Evolutionary conservation across 2,888 invertebrate genomes (phyloP).

Genomic region (Ecliptopera silaceata): DNA sequence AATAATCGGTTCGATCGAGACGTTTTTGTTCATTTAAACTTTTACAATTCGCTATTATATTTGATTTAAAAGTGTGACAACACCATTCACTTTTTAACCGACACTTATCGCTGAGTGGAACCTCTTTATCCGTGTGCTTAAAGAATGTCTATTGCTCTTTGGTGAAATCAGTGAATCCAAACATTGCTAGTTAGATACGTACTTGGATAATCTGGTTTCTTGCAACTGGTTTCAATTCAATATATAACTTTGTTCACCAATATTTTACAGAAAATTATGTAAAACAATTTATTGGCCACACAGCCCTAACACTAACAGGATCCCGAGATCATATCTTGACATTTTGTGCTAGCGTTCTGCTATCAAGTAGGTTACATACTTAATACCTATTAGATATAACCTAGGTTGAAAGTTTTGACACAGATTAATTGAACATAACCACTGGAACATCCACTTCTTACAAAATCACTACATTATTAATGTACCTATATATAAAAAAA

Average conservation of each 20-base stretch:
- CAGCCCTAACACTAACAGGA: constrained; percentile 48
- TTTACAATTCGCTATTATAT: constrained; percentile 1
- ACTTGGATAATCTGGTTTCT: background rate
- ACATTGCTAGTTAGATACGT: background rate
- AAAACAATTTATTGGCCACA: constrained; percentile 42
- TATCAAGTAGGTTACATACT: background rate
- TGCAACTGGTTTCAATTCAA: background rate
- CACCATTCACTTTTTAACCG: constrained; percentile 7
- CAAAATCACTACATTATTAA: too few relatives aligned
- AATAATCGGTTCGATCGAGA: constrained; percentile 24
- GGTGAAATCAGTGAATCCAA: background rate
- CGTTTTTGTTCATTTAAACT: constrained; percentile 13
- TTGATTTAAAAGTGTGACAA: constrained; percentile 11
- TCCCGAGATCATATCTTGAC: constrained; percentile 43
- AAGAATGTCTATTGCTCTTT: background rate
- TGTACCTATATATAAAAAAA: too few relatives aligned
- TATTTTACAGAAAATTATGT: constrained; percentile 45
- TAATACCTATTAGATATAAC: background rate
- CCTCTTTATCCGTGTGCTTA: background rate
- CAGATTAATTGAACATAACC: background rate
- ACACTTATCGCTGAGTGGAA: background rate
- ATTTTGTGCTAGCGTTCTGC: constrained; percentile 39
- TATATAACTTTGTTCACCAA: background rate
- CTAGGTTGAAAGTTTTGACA: background rate
- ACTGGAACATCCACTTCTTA: too few relatives aligned